Conservation (phyloP, 2,113 vertebrate species). For the Halcyon malimbica region DNA sequence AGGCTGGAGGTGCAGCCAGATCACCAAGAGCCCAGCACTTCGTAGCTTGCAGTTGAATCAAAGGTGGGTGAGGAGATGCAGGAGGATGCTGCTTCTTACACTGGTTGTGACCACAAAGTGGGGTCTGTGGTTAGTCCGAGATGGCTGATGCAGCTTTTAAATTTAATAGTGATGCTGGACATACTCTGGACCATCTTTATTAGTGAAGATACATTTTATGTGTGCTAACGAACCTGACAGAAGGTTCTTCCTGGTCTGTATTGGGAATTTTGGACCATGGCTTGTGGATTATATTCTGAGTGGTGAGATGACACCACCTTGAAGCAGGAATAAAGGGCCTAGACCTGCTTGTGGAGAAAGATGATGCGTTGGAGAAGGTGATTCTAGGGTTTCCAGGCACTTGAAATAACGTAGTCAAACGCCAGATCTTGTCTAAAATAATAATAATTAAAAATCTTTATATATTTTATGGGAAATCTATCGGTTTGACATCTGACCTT, state of each 20-base stretch:
- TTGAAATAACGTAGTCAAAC: neutral
- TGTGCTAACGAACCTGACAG: accelerated
- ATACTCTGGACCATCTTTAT: neutral
- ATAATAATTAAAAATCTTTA: neutral
- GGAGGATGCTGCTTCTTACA: neutral
- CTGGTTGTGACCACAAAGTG: neutral
- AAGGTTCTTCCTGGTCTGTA: accelerated
- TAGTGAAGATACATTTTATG: neutral
- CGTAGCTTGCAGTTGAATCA: neutral
- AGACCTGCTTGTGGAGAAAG: neutral
- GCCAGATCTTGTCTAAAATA: neutral
- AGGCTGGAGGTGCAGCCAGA: neutral
- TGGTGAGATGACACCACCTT: neutral
- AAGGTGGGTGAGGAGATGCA: neutral
- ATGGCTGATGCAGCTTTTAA: neutral
- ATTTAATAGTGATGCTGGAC: accelerated
- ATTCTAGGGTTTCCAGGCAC: neutral
- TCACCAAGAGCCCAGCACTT: neutral
- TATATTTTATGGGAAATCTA: neutral
- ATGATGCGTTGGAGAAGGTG: neutral
- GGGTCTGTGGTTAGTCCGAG: neutral
- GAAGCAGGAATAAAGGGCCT: neutral
- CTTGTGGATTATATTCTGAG: accelerated
- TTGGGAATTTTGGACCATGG: neutral
- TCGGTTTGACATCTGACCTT: neutral